phyloP scores from a whole-genome alignment of 2,797 vertebrate genomes.

The Cichlasoma orientale region DNA sequence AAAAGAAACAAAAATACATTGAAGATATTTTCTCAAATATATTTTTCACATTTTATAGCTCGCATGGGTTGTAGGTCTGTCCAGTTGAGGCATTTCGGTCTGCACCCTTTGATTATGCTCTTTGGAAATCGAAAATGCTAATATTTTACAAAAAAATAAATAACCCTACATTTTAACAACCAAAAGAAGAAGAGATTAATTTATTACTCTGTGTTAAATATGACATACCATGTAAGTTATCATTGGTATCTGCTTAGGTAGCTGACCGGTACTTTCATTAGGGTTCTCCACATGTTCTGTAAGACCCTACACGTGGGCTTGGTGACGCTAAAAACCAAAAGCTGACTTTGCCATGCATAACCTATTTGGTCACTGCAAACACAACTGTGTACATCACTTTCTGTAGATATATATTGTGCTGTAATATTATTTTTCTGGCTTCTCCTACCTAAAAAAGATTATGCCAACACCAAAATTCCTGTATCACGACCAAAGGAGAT shows the following conservation, averaged over 20 bases:
- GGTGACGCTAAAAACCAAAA: constrained; percentile 42
- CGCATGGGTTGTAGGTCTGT: not conserved
- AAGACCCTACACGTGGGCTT: constrained; percentile 22
- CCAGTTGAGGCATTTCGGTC: not conserved
- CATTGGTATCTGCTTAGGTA: not conserved
- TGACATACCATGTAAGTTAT: not conserved
- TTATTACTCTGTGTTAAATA: constrained; percentile 9
- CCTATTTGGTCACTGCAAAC: too few species aligned
- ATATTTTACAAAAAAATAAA: not conserved
- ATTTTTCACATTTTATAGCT: not conserved
- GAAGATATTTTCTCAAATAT: not conserved
- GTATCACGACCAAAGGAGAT: too few species aligned
- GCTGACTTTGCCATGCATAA: constrained; percentile 6
- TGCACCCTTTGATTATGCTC: not conserved
- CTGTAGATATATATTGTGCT: too few species aligned
- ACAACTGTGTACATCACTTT: too few species aligned
- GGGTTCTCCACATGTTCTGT: constrained; percentile 4
- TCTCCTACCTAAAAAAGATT: too few species aligned
- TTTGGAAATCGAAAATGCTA: not conserved
- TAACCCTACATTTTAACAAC: not conserved
- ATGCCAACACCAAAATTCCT: too few species aligned
- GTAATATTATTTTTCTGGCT: too few species aligned
- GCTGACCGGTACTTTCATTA: not conserved
- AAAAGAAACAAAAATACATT: not conserved
- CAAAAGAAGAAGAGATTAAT: not conserved